Evolutionary conservation across 1,140 invertebrate genomes (phyloP).

Genomic region (Bradynema listronoti): DNA sequence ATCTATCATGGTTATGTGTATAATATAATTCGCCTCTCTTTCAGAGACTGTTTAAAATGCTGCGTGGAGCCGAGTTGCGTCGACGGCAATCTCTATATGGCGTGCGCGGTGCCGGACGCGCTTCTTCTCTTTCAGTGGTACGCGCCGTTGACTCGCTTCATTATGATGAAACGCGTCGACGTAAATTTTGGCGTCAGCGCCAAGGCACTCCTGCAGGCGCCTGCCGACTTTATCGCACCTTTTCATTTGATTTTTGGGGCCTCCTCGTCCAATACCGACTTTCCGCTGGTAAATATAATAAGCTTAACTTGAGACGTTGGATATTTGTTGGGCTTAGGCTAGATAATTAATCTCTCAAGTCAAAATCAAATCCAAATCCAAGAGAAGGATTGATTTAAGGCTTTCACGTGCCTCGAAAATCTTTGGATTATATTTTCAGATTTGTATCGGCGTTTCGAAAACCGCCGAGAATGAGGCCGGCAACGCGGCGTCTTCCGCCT

Average conservation of each 20-base stretch:
- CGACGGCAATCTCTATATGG: constrained; percentile 95
- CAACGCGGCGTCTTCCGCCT: too few species aligned
- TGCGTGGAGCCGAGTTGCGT: constrained; percentile 91
- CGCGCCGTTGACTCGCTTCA: constrained; percentile 96
- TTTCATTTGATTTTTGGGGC: constrained; percentile 40
- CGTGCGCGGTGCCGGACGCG: constrained; percentile 78
- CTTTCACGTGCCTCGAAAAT: too few species aligned
- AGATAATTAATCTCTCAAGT: too few species aligned
- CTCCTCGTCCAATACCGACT: constrained; percentile 27
- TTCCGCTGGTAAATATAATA: constrained; percentile 21
- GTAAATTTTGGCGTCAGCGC: too few species aligned
- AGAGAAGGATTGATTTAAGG: neutral
- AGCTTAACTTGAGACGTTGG: neutral
- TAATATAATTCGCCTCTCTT: constrained; percentile 9
- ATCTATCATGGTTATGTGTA: too few species aligned
- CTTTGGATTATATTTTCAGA: constrained; percentile 21
- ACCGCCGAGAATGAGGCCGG: too few species aligned
- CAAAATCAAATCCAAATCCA: too few species aligned
- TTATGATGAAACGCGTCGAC: constrained; percentile 80
- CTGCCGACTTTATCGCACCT: constrained; percentile 5
- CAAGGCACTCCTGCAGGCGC: too few species aligned
- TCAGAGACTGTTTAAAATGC: constrained; percentile 77
- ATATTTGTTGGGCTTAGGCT: too few species aligned
- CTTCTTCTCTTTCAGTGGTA: constrained; percentile 99
- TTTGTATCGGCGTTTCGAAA: constrained; percentile 29